Percentiles rank a stretch among this genome's conserved stretches.
phyloP scores from a whole-genome alignment of 2,113 vertebrate species.

The Melanerpes formicivorus region DNA sequence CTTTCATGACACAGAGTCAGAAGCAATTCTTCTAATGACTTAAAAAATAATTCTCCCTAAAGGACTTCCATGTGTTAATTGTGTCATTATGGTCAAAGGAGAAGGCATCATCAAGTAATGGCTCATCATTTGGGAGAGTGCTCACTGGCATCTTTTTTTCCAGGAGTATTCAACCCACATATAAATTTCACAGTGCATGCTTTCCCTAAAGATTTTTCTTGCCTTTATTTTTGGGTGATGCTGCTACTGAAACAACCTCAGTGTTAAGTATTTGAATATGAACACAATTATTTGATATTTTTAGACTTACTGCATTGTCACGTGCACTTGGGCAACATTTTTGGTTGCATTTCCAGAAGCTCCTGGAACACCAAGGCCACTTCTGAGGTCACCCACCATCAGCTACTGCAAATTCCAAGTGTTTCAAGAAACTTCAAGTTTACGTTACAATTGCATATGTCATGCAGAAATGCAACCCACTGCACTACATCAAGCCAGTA shows the following conservation, averaged over 20 bases:
- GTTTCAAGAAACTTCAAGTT: neutral
- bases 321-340: neutral
- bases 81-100: neutral
- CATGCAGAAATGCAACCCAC: neutral
- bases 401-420: neutral
- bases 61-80: neutral
- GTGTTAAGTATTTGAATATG: neutral
- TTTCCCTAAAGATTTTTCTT: neutral
- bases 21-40: neutral
- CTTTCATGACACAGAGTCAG: neutral
- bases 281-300: neutral
- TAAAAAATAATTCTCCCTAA: neutral
- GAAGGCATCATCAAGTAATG: neutral
- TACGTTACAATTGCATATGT: neutral
- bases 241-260: neutral
- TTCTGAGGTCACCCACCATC: neutral
- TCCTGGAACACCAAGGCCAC: neutral
- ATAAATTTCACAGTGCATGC: neutral
- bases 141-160: neutral
- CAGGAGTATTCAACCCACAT: neutral
- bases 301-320: neutral
- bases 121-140: neutral
- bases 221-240: neutral
- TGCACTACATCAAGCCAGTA: fast-evolving
- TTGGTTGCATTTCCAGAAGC: neutral